These are phyloP conservation scores for Podarcis raffonei DNA, from an alignment of 2,113 vertebrate genomes.

Conservation along the genomic window DNA sequence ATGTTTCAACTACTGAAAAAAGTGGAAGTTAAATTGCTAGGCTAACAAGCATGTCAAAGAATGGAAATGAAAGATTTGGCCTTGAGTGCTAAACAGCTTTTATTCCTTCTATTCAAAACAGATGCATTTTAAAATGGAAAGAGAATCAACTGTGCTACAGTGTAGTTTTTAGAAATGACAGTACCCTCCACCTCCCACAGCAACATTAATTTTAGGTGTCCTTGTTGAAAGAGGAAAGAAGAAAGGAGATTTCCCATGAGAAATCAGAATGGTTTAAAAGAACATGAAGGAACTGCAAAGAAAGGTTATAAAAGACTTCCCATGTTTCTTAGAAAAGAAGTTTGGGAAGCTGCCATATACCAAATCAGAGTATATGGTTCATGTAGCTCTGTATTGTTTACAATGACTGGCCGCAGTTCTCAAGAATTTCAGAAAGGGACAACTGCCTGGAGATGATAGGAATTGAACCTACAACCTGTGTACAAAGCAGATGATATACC, in stretches of 20 bases:
- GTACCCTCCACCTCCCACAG: not conserved
- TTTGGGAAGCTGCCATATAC: no score
- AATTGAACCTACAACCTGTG: no score
- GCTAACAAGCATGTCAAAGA: not conserved
- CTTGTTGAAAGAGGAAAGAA: not conserved
- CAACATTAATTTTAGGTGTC: constrained; percentile 4
- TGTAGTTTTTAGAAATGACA: constrained; percentile 26
- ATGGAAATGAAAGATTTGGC: not conserved
- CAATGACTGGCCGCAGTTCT: no score
- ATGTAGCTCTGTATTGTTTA: no score
- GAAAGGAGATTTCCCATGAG: not conserved
- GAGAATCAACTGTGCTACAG: constrained; percentile 9
- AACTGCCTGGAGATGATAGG: no score
- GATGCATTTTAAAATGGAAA: constrained; percentile 24
- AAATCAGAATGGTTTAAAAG: not conserved
- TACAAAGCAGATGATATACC: no score
- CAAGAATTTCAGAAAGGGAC: no score
- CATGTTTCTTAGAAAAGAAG: no score
- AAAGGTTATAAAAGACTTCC: not conserved
- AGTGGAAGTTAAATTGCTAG: not conserved
- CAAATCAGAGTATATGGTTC: no score
- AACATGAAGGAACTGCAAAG: not conserved
- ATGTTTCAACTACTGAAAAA: constrained; percentile 13
- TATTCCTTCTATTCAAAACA: not conserved
- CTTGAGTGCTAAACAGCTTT: not conserved